Conservation (phyloP, 2,797 vertebrate species). For the Acanthornis magna region DNA sequence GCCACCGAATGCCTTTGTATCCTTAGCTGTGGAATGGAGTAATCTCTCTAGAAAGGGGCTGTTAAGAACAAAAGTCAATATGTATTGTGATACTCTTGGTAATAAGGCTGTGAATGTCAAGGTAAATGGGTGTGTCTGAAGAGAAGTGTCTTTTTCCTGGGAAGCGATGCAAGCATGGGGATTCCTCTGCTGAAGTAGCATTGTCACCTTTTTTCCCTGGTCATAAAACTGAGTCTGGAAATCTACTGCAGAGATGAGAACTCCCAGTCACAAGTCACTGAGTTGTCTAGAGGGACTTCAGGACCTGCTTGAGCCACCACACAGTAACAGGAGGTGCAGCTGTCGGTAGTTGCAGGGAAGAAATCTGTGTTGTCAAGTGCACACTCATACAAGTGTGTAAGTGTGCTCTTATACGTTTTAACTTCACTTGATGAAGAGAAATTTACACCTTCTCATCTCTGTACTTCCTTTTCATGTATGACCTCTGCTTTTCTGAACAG, state of each 20-base stretch:
- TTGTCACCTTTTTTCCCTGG: background rate
- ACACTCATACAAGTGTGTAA: background rate
- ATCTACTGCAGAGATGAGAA: background rate
- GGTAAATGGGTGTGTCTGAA: background rate
- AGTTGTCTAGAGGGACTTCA: background rate
- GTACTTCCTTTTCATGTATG: background rate
- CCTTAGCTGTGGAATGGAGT: background rate
- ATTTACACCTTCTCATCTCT: background rate
- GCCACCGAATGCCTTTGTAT: background rate
- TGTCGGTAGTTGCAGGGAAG: background rate
- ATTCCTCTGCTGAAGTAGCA: background rate
- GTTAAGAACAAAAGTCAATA: background rate
- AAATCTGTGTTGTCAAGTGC: background rate
- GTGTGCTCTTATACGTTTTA: background rate
- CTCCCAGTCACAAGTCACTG: background rate
- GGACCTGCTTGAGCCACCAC: background rate
- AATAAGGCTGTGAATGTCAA: background rate
- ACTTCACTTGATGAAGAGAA: background rate
- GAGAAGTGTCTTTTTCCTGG: background rate
- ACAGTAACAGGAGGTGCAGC: background rate
- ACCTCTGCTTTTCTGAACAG: background rate
- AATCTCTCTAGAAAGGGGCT: background rate
- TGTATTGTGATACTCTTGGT: background rate
- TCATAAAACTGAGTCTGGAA: background rate
- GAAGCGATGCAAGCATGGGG: accelerated